A percentile compares a stretch with the other conserved stretches of the same genome.
These are phyloP conservation scores for Parauchenoglanis punctatus DNA, from an alignment of 2,797 vertebrate genomes.

Conservation along the genomic window DNA sequence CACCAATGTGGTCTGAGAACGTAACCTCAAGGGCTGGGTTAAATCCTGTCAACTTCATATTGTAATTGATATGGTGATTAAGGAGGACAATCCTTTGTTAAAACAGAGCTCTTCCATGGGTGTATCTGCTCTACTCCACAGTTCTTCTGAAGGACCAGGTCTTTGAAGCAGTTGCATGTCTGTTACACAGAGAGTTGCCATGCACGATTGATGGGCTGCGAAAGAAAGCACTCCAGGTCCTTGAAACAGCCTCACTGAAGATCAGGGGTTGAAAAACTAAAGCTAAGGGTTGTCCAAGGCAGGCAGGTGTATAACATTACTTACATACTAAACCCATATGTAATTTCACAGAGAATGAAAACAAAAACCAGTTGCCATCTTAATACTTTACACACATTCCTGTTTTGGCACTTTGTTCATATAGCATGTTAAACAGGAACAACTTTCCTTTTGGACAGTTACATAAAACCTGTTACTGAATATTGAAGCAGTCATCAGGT, in stretches of 20 bases:
- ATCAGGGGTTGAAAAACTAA: background rate
- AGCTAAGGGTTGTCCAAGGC: background rate
- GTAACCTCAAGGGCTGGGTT: background rate
- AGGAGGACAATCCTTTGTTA: background rate
- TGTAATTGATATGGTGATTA: background rate
- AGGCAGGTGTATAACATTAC: constrained; percentile 5
- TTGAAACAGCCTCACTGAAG: constrained; percentile 38
- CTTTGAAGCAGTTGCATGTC: constrained; percentile 1
- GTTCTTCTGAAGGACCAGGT: constrained; percentile 27
- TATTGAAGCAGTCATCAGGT: constrained; percentile 5
- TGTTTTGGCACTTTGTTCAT: constrained; percentile 10
- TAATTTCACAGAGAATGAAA: constrained; percentile 21
- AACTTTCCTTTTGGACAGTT: background rate
- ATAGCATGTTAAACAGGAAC: background rate
- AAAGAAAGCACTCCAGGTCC: constrained; percentile 32
- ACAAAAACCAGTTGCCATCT: constrained; percentile 30
- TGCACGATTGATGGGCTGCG: constrained; percentile 52
- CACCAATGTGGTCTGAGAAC: background rate
- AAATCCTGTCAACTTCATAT: background rate
- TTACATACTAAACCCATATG: constrained; percentile 49
- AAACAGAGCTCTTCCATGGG: background rate
- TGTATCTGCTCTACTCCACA: constrained; percentile 5
- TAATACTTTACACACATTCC: constrained; percentile 14
- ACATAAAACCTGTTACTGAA: background rate
- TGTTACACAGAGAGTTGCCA: background rate